These are phyloP conservation scores for Clavelina lepadiformis DNA, from an alignment of 23 tunicate species.

Conservation along the genomic window DNA sequence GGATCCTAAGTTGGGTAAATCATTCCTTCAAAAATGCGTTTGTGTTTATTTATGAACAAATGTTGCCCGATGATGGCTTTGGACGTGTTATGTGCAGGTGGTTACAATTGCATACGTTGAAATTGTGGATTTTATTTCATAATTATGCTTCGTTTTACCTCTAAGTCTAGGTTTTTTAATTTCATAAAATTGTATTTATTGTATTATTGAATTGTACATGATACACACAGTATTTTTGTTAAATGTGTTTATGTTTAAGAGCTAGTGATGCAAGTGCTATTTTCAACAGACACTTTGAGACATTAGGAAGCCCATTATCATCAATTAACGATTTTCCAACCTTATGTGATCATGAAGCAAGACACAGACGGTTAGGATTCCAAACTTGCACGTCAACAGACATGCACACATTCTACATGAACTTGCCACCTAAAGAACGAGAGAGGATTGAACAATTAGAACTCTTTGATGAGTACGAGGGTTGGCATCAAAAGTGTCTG, in stretches of 20 bases:
- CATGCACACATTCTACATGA: conserved; percentile 26
- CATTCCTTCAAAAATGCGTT: conserved; percentile 39
- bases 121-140: not conserved
- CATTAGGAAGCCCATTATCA: conserved; percentile 45
- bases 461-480: conserved; percentile 87
- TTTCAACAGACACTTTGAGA: conserved; percentile 38
- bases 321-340: conserved; percentile 56
- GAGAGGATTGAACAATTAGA: conserved; percentile 41
- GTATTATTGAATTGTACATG: no score
- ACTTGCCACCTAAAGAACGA: conserved; percentile 15
- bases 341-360: conserved; percentile 20
- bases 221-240: no score
- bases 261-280: not conserved
- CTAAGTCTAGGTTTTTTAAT: no score
- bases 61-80: conserved; percentile 60
- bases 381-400: conserved; percentile 4
- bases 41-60: conserved; percentile 70
- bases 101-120: no score
- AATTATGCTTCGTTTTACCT: not conserved
- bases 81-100: conserved; percentile 77
- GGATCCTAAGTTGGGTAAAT: conserved; percentile 59
- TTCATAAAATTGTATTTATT: no score
- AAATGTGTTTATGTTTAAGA: not conserved
- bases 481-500: conserved; percentile 74
- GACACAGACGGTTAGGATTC: conserved; percentile 36